Evolutionary conservation across 1,140 invertebrate genomes (phyloP).

Genomic region (Vanessa atalanta): DNA sequence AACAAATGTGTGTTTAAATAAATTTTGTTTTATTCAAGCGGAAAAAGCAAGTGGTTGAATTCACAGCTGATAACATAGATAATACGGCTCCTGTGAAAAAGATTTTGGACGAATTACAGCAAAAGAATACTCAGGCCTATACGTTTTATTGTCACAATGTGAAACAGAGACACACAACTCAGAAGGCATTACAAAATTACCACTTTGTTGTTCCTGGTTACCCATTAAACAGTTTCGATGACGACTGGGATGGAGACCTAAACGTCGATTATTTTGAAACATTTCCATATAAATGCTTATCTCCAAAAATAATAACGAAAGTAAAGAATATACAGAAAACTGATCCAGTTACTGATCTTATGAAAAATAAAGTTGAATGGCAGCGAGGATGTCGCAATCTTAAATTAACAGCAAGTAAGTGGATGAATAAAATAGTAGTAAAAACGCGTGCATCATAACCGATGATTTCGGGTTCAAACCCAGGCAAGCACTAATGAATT

Average conservation of each 20-base stretch:
- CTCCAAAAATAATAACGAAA: conserved; percentile 62
- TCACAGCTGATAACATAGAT: conserved; percentile 48
- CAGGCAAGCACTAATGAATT: too few species aligned
- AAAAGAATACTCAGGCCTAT: conserved; percentile 56
- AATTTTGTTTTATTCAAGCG: neutral
- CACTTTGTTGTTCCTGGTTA: conserved; percentile 59
- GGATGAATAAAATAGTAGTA: too few species aligned
- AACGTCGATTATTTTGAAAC: conserved; percentile 59
- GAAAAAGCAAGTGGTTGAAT: neutral
- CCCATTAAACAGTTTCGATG: conserved; percentile 58
- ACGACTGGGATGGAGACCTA: conserved; percentile 67
- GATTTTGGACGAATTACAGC: conserved; percentile 51
- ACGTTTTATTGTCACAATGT: conserved; percentile 51
- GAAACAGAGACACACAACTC: conserved; percentile 42
- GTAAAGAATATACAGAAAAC: conserved; percentile 47
- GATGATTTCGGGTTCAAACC: too few species aligned
- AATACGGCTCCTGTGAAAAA: conserved; percentile 54
- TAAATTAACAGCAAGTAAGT: conserved; percentile 50
- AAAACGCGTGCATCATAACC: too few species aligned
- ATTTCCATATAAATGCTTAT: conserved; percentile 61
- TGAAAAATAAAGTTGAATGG: conserved; percentile 62
- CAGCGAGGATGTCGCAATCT: conserved; percentile 32
- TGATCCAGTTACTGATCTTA: conserved; percentile 60
- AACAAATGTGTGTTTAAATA: neutral
- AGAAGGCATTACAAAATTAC: conserved; percentile 30